Conservation (phyloP, 2,113 vertebrate genomes). For the Salminus brasiliensis region DNA sequence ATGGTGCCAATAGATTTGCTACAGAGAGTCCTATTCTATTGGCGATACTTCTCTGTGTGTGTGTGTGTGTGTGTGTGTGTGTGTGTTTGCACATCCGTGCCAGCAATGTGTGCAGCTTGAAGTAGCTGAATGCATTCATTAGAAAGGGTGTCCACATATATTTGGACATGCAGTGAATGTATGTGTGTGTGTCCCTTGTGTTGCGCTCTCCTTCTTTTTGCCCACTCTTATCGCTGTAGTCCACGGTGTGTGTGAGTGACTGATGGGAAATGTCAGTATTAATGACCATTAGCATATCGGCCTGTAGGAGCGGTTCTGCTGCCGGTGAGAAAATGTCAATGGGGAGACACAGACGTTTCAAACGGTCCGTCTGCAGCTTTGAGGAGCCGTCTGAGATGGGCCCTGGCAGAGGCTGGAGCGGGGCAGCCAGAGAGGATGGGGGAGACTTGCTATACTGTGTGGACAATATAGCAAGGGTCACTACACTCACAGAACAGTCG, state of each 20-base stretch:
- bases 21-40: no score
- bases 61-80: no score
- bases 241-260: background rate
- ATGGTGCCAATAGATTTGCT: no score
- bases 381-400: background rate
- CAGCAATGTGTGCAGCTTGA: no score
- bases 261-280: slow-evolving; percentile 64
- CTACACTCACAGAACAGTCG: no score
- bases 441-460: no score
- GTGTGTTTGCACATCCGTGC: no score
- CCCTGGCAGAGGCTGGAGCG: background rate
- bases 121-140: no score
- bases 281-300: slow-evolving; percentile 61
- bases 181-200: background rate
- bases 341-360: background rate
- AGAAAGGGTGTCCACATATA: no score
- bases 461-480: no score
- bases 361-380: background rate
- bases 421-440: background rate
- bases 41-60: no score
- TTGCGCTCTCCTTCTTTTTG: no score
- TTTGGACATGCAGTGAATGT: background rate
- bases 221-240: background rate
- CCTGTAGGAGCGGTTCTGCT: background rate
- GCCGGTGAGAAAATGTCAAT: background rate